A percentile compares a stretch with the other conserved stretches of the same genome.
These are phyloP conservation scores for Microctonus aethiopoides DNA, from an alignment of 2,888 invertebrate species.

Conservation along the genomic window DNA sequence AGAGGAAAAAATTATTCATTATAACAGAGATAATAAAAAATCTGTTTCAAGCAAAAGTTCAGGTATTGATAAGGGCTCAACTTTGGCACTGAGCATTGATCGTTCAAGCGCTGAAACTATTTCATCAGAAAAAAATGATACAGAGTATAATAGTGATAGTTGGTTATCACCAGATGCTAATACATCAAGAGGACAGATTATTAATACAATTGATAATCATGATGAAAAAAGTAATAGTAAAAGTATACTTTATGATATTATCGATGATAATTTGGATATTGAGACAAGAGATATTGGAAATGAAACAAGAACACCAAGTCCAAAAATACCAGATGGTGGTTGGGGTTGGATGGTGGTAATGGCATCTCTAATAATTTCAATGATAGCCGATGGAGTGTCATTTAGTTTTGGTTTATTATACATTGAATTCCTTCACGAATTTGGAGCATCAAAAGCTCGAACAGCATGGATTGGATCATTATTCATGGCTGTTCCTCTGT, in stretches of 20 bases:
- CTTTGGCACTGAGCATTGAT: constrained; percentile 55
- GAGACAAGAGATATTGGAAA: not conserved
- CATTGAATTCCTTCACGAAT: constrained; percentile 84
- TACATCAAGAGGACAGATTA: not conserved
- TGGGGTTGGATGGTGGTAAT: constrained; percentile 93
- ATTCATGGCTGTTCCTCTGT: constrained; percentile 88
- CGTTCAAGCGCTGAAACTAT: constrained; percentile 52
- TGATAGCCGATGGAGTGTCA: constrained; percentile 92
- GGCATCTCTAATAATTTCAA: constrained; percentile 85
- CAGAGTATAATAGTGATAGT: constrained; percentile 27
- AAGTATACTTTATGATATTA: not conserved
- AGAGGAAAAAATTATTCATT: not conserved
- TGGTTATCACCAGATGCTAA: constrained; percentile 12
- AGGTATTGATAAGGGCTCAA: constrained; percentile 68
- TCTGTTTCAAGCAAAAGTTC: constrained; percentile 65
- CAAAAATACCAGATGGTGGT: constrained; percentile 81
- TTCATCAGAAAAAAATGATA: constrained; percentile 46
- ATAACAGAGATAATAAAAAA: not conserved
- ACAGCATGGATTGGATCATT: constrained; percentile 92
- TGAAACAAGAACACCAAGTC: constrained; percentile 42
- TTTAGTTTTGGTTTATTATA: constrained; percentile 93
- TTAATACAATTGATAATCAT: constrained; percentile 30
- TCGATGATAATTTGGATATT: not conserved
- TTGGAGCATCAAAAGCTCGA: constrained; percentile 82
- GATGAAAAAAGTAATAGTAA: not conserved